phyloP scores from a whole-genome alignment of 92 coral and sea anemone genomes.

The Siderastrea siderea region DNA sequence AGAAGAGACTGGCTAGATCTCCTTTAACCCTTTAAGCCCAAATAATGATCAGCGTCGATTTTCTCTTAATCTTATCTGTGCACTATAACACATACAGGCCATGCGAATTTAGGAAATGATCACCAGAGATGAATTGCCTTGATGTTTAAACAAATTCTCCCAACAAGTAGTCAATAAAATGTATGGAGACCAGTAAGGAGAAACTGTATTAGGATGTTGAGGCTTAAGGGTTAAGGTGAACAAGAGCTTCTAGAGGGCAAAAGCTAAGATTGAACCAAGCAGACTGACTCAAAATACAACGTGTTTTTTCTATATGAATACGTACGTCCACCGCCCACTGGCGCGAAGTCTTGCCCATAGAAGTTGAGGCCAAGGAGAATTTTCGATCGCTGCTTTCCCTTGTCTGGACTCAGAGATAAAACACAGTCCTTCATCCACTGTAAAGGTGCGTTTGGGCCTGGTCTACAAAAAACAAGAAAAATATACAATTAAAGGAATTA shows the following conservation, averaged over 20 bases:
- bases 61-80: too few relatives aligned
- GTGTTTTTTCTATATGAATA: background rate
- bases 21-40: too few relatives aligned
- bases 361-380: conserved; percentile 94
- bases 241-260: background rate
- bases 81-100: too few relatives aligned
- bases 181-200: too few relatives aligned
- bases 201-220: too few relatives aligned
- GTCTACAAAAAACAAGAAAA: conserved; percentile 52
- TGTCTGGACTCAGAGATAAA: conserved; percentile 81
- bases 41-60: too few relatives aligned
- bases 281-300: background rate
- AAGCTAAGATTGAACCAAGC: background rate
- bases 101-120: too few relatives aligned
- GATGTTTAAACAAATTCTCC: too few relatives aligned
- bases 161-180: too few relatives aligned
- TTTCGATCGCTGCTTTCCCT: conserved; percentile 87
- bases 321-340: conserved; percentile 90
- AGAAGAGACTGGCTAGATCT: too few relatives aligned
- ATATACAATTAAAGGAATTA: background rate
- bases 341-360: conserved; percentile 92
- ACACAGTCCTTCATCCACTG: conserved; percentile 92
- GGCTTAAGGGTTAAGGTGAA: too few relatives aligned
- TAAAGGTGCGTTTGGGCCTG: conserved; percentile 94
- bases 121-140: too few relatives aligned